Conservation (phyloP, 2,888 invertebrate species). For the Drosophila lacicola region DNA sequence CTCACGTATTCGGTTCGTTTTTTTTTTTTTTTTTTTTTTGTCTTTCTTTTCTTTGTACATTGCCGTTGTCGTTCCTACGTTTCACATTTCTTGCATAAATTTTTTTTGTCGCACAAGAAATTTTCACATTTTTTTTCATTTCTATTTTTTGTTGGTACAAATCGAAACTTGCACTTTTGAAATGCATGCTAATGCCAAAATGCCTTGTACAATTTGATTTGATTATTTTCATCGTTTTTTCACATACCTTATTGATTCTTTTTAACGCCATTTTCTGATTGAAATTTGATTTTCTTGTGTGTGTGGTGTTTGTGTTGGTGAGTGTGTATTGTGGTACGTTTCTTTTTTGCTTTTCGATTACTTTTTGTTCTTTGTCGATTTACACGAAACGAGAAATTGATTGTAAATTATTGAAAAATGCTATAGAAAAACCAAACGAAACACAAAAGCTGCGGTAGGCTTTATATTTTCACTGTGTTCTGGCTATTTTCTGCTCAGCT, state of each 20-base stretch:
- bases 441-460: conserved; percentile 68
- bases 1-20: conserved; percentile 55
- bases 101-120: conserved; percentile 66
- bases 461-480: conserved; percentile 48
- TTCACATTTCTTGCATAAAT: conserved; percentile 83
- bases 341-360: conserved; percentile 60
- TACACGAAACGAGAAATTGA: conserved; percentile 51
- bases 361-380: conserved; percentile 65
- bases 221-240: conserved; percentile 50
- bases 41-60: conserved; percentile 54
- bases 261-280: conserved; percentile 94
- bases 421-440: conserved; percentile 71
- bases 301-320: conserved; percentile 59
- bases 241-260: conserved; percentile 94
- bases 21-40: conserved; percentile 28
- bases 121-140: conserved; percentile 57
- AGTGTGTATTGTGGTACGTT: conserved; percentile 65
- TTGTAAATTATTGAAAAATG: conserved; percentile 62
- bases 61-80: conserved; percentile 70
- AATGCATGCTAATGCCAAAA: conserved; percentile 43
- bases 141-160: conserved; percentile 40
- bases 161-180: conserved; percentile 34
- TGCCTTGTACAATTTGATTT: conserved; percentile 58
- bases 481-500: conserved; percentile 69
- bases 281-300: conserved; percentile 83